These are phyloP conservation scores for Coenobita brevimanus DNA, from an alignment of 1,140 invertebrate species.

Conservation along the genomic window DNA sequence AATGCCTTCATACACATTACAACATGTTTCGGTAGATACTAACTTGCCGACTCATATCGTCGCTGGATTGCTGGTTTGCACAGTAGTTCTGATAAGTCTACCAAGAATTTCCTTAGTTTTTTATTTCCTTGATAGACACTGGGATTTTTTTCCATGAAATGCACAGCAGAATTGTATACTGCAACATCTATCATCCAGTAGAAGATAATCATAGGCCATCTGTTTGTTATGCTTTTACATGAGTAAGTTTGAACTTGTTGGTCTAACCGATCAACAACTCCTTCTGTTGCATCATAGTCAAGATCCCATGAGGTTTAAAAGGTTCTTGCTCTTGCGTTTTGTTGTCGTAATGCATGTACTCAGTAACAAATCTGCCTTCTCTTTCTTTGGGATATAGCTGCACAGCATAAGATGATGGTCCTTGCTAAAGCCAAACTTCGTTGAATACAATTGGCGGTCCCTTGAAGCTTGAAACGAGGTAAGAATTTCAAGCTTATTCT, in stretches of 20 bases:
- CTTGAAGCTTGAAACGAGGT: too few species aligned
- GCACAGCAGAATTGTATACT: neutral
- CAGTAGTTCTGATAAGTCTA: neutral
- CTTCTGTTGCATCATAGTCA: too few species aligned
- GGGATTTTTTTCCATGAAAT: neutral
- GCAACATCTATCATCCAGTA: neutral
- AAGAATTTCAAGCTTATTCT: too few species aligned
- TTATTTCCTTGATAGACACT: neutral
- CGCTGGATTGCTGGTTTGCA: neutral
- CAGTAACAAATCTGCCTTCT: too few species aligned
- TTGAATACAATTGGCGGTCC: too few species aligned
- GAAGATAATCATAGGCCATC: neutral
- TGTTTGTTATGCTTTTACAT: constrained; percentile 11
- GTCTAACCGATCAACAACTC: too few species aligned
- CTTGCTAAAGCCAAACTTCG: too few species aligned
- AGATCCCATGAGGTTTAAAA: too few species aligned
- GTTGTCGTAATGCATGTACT: too few species aligned
- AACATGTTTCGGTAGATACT: neutral
- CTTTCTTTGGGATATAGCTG: too few species aligned
- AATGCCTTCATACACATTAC: neutral
- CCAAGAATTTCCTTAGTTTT: neutral
- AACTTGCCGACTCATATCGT: neutral
- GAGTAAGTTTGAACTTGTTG: neutral
- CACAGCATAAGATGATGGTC: too few species aligned
- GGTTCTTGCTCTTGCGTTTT: too few species aligned